Evolutionary conservation across 2,113 vertebrate species (phyloP).

Genomic region (Coryphaenoides rupestris): DNA sequence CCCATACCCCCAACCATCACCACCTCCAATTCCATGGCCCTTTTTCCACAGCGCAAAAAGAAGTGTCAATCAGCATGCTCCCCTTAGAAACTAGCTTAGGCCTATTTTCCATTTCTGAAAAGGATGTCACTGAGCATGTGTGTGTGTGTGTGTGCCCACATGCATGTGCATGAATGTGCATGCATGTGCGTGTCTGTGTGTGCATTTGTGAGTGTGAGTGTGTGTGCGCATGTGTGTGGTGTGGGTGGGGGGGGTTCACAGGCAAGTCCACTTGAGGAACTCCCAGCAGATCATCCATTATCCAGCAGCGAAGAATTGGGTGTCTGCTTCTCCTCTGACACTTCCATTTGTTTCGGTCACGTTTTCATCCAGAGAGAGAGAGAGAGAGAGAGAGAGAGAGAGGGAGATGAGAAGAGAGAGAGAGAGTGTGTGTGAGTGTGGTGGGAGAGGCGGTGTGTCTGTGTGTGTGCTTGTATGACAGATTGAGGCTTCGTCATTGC

Average conservation of each 20-base stretch:
- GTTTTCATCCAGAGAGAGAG: slow-evolving; percentile 17
- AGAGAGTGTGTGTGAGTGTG: background rate
- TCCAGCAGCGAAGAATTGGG: slow-evolving; percentile 36
- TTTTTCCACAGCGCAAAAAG: too few relatives aligned
- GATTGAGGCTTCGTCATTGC: too few relatives aligned
- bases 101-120: too few relatives aligned
- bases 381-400: background rate
- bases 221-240: slow-evolving; percentile 1
- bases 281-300: slow-evolving; percentile 49
- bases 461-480: too few relatives aligned
- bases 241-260: background rate
- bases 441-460: too few relatives aligned
- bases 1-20: too few relatives aligned
- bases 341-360: slow-evolving; percentile 50
- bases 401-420: too few relatives aligned
- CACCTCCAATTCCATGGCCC: too few relatives aligned
- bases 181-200: slow-evolving; percentile 1
- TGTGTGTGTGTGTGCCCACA: too few relatives aligned
- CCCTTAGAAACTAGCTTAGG: too few relatives aligned
- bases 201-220: background rate
- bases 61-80: too few relatives aligned
- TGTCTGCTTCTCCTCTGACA: slow-evolving; percentile 8
- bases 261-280: slow-evolving; percentile 1
- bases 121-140: too few relatives aligned
- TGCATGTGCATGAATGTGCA: background rate